Evolutionary conservation across 2,113 vertebrate species (phyloP).

Genomic region (Neotoma lepida): DNA sequence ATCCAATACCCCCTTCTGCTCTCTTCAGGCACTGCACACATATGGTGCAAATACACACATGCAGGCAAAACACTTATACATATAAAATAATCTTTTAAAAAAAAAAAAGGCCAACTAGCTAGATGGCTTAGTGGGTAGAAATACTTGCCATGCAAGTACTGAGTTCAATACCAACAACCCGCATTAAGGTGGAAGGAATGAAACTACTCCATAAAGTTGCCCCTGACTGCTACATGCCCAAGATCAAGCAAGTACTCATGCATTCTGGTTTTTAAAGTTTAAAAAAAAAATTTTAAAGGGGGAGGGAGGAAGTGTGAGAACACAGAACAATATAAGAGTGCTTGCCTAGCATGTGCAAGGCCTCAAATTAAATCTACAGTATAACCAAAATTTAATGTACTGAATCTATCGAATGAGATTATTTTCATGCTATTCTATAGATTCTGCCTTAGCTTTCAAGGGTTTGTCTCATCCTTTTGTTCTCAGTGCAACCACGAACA

Average conservation of each 20-base stretch:
- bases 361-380: not conserved
- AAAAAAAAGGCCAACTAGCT: not conserved
- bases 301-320: not conserved
- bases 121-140: not conserved
- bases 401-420: not conserved
- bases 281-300: not conserved
- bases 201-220: not conserved
- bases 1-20: too few species aligned
- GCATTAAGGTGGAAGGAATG: not conserved
- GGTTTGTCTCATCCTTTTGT: not conserved
- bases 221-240: not conserved
- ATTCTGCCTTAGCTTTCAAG: slow-evolving; percentile 9
- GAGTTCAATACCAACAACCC: not conserved
- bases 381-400: not conserved
- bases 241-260: not conserved
- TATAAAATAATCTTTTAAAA: not conserved
- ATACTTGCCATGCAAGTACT: not conserved
- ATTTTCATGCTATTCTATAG: slow-evolving; percentile 1
- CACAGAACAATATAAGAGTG: not conserved
- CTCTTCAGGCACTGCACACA: not conserved
- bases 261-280: not conserved
- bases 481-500: slow-evolving; percentile 32
- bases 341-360: not conserved
- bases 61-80: not conserved
- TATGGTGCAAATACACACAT: not conserved